These are phyloP conservation scores for Aethes cnicana DNA, from an alignment of 2,888 invertebrate genomes.

Conservation along the genomic window DNA sequence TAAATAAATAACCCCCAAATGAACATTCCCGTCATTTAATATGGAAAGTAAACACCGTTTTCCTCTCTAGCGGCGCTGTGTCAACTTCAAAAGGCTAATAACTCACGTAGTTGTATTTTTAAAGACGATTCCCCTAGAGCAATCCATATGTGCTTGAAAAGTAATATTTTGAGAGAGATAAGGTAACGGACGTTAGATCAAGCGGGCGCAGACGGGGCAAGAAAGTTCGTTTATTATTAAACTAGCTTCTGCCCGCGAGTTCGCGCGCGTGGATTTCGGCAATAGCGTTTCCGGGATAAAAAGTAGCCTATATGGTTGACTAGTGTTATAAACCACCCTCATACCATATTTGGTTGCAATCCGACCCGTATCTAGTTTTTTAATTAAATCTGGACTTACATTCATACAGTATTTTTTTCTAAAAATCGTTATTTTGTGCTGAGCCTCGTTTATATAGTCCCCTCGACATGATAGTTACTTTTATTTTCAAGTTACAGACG, in stretches of 20 bases:
- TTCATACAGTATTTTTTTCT: too few species aligned
- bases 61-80: constrained; percentile 14
- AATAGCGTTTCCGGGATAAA: too few species aligned
- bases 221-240: neutral
- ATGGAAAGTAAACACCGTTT: constrained; percentile 14
- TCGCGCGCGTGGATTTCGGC: too few species aligned
- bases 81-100: constrained; percentile 24
- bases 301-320: too few species aligned
- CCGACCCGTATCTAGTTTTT: too few species aligned
- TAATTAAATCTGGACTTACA: too few species aligned
- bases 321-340: too few species aligned
- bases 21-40: constrained; percentile 1
- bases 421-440: too few species aligned
- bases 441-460: too few species aligned
- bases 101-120: constrained; percentile 26
- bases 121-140: constrained; percentile 33
- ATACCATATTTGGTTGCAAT: too few species aligned
- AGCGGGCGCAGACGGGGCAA: constrained; percentile 1
- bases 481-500: too few species aligned
- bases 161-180: constrained; percentile 46
- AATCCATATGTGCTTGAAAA: constrained; percentile 43
- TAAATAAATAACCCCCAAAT: neutral
- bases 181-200: constrained; percentile 38
- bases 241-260: neutral
- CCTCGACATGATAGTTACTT: too few species aligned